These are phyloP conservation scores for Aspidoscelis tigris DNA, from an alignment of 2,113 vertebrate species.

Conservation along the genomic window DNA sequence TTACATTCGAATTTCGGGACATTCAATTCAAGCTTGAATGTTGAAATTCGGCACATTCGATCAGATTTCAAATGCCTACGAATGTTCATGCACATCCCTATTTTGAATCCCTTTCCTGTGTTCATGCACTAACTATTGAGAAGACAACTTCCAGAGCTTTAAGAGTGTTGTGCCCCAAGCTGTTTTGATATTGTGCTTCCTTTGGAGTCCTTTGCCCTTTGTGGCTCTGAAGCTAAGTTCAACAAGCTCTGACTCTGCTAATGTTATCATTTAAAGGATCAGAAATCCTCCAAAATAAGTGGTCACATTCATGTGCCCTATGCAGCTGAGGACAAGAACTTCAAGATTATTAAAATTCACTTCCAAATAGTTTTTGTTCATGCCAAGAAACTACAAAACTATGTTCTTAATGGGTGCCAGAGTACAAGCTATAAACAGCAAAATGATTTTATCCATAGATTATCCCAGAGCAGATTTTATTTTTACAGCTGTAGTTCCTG, in stretches of 20 bases:
- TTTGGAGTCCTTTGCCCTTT: not conserved
- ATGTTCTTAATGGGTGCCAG: conserved; percentile 24
- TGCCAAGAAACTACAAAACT: conserved; percentile 28
- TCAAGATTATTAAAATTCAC: conserved; percentile 22
- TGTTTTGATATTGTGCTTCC: not conserved
- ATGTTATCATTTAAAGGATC: not conserved
- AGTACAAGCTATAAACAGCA: conserved; percentile 29
- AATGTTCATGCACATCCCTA: no score
- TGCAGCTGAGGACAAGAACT: conserved; percentile 19
- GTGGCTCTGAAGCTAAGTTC: not conserved
- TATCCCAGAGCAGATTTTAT: conserved; percentile 43
- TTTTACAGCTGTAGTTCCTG: conserved; percentile 61
- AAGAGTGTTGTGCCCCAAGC: not conserved
- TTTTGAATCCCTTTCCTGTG: not conserved
- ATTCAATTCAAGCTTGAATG: no score
- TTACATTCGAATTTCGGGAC: no score
- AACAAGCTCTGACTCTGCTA: no score
- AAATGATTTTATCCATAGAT: conserved; percentile 21
- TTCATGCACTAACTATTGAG: not conserved
- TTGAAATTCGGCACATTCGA: no score
- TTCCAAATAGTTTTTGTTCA: conserved; percentile 2
- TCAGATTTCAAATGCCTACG: no score
- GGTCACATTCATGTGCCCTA: not conserved
- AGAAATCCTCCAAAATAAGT: conserved; percentile 12
- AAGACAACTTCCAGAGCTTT: conserved; percentile 11